Percentiles rank a stretch among this genome's conserved stretches.
Evolutionary conservation across 2,797 vertebrate species (phyloP).

Genomic region (Gymnodraco acuticeps): DNA sequence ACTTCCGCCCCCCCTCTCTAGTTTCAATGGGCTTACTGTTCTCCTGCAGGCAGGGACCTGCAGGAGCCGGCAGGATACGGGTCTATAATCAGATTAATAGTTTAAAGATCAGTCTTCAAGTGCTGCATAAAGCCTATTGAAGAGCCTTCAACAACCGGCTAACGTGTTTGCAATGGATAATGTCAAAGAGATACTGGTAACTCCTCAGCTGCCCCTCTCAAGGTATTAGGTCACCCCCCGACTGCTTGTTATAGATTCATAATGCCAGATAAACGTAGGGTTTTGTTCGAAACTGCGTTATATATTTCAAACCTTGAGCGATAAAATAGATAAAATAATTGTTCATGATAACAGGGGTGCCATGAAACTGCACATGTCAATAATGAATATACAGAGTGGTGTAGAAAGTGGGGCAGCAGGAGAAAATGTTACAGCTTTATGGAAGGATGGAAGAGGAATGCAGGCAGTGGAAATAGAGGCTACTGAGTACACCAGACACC

Average conservation of each 20-base stretch:
- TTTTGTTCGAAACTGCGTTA: conserved; percentile 1
- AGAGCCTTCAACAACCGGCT: conserved; percentile 56
- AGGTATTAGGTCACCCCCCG: conserved; percentile 71
- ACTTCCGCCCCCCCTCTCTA: conserved; percentile 52
- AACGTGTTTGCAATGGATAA: conserved; percentile 78
- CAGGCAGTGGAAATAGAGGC: conserved; percentile 70
- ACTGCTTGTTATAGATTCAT: conserved; percentile 52
- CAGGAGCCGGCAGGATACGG: conserved; percentile 58
- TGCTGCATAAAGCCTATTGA: conserved; percentile 54
- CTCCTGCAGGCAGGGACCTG: conserved; percentile 49
- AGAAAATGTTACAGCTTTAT: conserved; percentile 65
- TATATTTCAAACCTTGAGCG: neutral
- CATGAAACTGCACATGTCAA: neutral
- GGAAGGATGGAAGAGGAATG: conserved; percentile 67
- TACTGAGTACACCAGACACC: conserved; percentile 65
- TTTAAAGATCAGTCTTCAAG: conserved; percentile 65
- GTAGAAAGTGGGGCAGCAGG: conserved; percentile 35
- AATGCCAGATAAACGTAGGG: conserved; percentile 31
- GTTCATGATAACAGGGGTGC: neutral
- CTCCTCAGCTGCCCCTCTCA: conserved; percentile 74
- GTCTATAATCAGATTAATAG: conserved; percentile 79
- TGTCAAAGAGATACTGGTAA: conserved; percentile 83
- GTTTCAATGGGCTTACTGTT: conserved; percentile 78
- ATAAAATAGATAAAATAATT: neutral
- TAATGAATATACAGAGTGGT: neutral